These are phyloP conservation scores for Thamnaconus septentrionalis DNA, from an alignment of 2,113 vertebrate species.

Conservation along the genomic window DNA sequence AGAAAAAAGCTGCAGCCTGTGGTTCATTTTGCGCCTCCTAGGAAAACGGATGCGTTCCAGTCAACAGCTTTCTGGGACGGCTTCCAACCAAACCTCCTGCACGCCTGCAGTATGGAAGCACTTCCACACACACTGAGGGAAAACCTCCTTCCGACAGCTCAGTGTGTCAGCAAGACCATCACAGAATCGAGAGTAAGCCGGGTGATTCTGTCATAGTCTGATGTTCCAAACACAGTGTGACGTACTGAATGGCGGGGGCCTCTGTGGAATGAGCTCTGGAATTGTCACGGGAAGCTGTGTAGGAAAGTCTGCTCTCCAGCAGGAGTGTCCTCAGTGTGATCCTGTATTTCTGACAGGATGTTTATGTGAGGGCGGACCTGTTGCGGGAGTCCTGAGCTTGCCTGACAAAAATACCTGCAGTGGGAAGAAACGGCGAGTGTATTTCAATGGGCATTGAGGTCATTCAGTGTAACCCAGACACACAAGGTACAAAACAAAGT, in stretches of 20 bases:
- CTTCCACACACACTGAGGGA: background rate
- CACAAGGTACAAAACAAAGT: too few species aligned
- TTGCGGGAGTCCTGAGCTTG: too few species aligned
- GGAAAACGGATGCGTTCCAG: too few species aligned
- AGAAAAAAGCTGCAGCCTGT: conserved; percentile 42
- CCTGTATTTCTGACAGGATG: background rate
- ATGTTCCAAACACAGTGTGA: conserved; percentile 12
- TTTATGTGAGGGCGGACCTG: background rate
- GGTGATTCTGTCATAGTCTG: conserved; percentile 14
- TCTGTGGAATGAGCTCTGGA: conserved; percentile 22
- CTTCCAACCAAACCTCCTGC: background rate
- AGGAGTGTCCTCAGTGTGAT: too few species aligned
- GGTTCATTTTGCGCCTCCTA: background rate
- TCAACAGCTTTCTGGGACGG: too few species aligned
- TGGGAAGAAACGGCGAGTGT: too few species aligned
- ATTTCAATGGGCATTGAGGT: too few species aligned
- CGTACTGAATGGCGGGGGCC: background rate
- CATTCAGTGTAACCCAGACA: too few species aligned
- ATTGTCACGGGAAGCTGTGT: conserved; percentile 38
- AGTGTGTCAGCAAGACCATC: background rate
- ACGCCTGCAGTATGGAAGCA: background rate
- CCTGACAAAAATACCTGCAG: too few species aligned
- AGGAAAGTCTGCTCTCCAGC: conserved; percentile 1
- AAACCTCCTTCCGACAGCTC: background rate
- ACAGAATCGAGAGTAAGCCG: conserved; percentile 1